Evolutionary conservation across 2,113 vertebrate genomes (phyloP).

Genomic region (Camelus dromedarius): DNA sequence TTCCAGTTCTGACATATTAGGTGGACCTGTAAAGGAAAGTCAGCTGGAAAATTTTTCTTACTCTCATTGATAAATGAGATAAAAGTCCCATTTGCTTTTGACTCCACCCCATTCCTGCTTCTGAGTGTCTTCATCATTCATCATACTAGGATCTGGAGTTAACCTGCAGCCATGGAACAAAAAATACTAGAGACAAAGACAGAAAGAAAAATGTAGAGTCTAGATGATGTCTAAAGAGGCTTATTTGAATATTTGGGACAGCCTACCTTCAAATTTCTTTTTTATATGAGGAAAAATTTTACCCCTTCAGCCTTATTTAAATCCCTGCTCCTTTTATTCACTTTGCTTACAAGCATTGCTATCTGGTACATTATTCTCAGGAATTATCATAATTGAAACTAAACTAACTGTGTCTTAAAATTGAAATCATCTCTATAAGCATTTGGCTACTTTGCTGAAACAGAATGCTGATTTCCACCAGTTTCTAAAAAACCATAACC

Average conservation of each 20-base stretch:
- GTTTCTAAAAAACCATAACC: background rate
- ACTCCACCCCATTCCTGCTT: background rate
- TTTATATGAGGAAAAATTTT: background rate
- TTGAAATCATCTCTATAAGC: background rate
- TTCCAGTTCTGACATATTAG: background rate
- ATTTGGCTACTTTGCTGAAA: background rate
- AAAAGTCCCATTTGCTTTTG: background rate
- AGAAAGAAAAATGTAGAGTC: background rate
- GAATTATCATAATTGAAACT: background rate
- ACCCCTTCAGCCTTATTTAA: background rate
- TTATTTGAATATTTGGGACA: background rate
- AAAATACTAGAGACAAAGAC: background rate
- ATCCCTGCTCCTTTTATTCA: background rate
- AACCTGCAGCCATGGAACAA: fast-evolving
- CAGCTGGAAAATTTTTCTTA: background rate
- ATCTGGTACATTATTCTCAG: background rate
- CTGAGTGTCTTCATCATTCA: background rate
- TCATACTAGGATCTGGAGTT: background rate
- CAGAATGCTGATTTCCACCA: background rate
- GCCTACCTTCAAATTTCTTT: background rate
- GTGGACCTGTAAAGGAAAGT: background rate
- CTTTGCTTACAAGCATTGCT: background rate
- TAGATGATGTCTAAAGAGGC: background rate
- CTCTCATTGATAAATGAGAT: background rate
- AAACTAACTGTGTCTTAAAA: background rate